phyloP scores from a whole-genome alignment of 2,113 vertebrate species.

The Phalacrocorax brasilianus region DNA sequence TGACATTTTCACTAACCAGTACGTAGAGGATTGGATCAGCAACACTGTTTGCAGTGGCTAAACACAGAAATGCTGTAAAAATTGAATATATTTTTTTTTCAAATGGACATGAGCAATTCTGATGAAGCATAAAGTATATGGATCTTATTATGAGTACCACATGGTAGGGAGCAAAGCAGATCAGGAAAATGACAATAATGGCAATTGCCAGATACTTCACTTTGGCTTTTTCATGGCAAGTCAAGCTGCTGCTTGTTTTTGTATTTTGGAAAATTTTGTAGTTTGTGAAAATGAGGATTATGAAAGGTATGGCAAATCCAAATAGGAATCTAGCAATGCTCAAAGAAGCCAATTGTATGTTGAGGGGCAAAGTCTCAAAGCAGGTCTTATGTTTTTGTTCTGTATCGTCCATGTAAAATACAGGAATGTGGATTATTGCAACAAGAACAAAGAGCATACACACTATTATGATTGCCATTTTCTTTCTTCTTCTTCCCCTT shows the following conservation, averaged over 20 bases:
- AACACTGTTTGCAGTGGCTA: constrained; percentile 82
- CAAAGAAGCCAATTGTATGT: constrained; percentile 38
- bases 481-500: constrained; percentile 65
- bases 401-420: constrained; percentile 61
- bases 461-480: constrained; percentile 30
- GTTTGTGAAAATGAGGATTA: constrained; percentile 78
- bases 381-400: constrained; percentile 67
- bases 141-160: constrained; percentile 78
- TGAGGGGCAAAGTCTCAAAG: constrained; percentile 77
- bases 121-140: constrained; percentile 51
- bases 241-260: constrained; percentile 54
- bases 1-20: constrained; percentile 77
- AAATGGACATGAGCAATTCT: constrained; percentile 53
- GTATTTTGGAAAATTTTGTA: constrained; percentile 69
- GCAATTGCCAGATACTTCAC: constrained; percentile 71
- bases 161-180: constrained; percentile 89
- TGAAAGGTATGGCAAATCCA: constrained; percentile 81
- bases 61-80: constrained; percentile 76
- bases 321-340: constrained; percentile 72
- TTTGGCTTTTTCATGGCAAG: constrained; percentile 68
- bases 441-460: constrained; percentile 54
- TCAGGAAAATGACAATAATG: constrained; percentile 82
- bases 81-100: constrained; percentile 68
- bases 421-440: constrained; percentile 56
- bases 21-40: constrained; percentile 86